These are phyloP conservation scores for Aleiodes alternator DNA, from an alignment of 2,888 invertebrate species.

Conservation along the genomic window DNA sequence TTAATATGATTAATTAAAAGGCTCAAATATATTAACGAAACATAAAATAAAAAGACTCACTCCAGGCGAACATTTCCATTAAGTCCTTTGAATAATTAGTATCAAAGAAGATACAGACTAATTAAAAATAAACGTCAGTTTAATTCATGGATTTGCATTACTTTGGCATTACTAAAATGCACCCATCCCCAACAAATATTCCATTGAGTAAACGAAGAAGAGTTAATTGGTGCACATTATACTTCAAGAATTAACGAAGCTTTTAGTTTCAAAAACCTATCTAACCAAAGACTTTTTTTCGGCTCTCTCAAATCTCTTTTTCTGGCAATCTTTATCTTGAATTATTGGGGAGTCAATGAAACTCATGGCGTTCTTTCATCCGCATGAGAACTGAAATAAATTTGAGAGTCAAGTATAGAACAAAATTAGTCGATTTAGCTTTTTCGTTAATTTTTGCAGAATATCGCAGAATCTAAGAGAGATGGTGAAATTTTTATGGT, in stretches of 20 bases:
- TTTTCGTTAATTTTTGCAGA: no score
- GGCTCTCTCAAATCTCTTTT: slow-evolving; percentile 8
- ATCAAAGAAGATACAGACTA: slow-evolving; percentile 28
- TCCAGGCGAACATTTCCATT: slow-evolving; percentile 14
- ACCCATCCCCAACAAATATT: background rate
- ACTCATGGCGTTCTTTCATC: no score
- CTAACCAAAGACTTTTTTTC: slow-evolving; percentile 11
- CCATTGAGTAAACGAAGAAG: slow-evolving; percentile 17
- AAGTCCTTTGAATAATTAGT: slow-evolving; percentile 13
- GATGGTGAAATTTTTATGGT: no score
- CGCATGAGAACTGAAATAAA: no score
- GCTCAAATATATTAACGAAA: background rate
- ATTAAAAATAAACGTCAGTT: slow-evolving; percentile 30
- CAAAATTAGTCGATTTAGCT: no score
- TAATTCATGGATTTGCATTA: slow-evolving; percentile 28
- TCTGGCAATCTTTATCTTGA: no score
- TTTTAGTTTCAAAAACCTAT: slow-evolving; percentile 29
- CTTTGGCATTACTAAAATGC: slow-evolving; percentile 27
- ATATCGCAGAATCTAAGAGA: no score
- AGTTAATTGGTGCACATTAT: slow-evolving; percentile 38
- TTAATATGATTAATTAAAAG: slow-evolving; percentile 27
- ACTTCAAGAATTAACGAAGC: slow-evolving; percentile 45
- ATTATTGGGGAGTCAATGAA: no score
- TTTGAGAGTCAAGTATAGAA: no score
- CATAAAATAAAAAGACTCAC: slow-evolving; percentile 24